These are phyloP conservation scores for Oryctolagus cuniculus DNA, from an alignment of 2,113 vertebrate genomes.

Conservation along the genomic window mOryCun1.1 NC_091434.1:152710001-152710500, in stretches of 20 bases:
- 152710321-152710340: no score
- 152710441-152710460: no score
- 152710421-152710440: no score
- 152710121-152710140: constrained; percentile 54
- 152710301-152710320: no score
- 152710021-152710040: constrained; percentile 11
- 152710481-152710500: no score
- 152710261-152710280: no score
- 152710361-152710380: no score
- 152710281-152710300: background rate
- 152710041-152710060: constrained; percentile 52
- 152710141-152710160: constrained; percentile 69
- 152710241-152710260: no score
- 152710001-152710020: constrained; percentile 28
- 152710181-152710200: constrained; percentile 53
- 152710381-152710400: no score
- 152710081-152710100: constrained; percentile 45
- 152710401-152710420: no score
- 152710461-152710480: no score
- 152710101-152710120: constrained; percentile 30
- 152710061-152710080: constrained; percentile 51
- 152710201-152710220: background rate
- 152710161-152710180: constrained; percentile 65
- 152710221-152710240: background rate
- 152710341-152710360: no score